A percentile compares a stretch with the other conserved stretches of the same genome.
Conservation (phyloP, 1,140 invertebrate genomes). For the Eueides isabella region DNA sequence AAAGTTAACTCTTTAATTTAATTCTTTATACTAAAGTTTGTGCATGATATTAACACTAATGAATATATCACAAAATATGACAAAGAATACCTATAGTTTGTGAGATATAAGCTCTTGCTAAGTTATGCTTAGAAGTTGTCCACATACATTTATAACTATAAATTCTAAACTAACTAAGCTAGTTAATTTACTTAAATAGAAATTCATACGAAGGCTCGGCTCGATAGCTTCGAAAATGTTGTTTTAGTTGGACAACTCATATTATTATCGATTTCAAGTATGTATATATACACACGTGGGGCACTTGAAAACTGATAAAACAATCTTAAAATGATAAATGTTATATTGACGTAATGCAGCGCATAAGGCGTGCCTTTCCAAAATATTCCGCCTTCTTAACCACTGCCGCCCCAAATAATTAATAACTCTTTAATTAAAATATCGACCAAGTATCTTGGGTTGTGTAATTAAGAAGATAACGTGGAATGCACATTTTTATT, state of each 20-base stretch:
- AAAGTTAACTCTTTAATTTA: too few species aligned
- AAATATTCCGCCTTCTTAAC: conserved; percentile 73
- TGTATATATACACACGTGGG: conserved; percentile 12
- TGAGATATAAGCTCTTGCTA: too few species aligned
- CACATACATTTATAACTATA: background rate
- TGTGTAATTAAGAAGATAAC: conserved; percentile 9
- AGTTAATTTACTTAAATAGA: background rate
- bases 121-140: background rate
- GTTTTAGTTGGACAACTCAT: background rate
- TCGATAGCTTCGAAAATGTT: background rate
- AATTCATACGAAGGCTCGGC: background rate
- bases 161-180: too few species aligned
- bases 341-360: conserved; percentile 44
- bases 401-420: conserved; percentile 65
- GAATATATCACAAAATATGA: too few species aligned
- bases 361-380: conserved; percentile 57
- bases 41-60: too few species aligned
- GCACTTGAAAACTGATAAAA: conserved; percentile 21
- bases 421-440: conserved; percentile 74
- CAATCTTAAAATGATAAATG: conserved; percentile 36
- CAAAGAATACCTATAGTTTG: too few species aligned
- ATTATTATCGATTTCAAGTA: conserved; percentile 12
- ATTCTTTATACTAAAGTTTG: too few species aligned
- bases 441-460: conserved; percentile 52
- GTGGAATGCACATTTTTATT: background rate